Base-by-base conservation (phyloP, 2,797 vertebrate genomes). In the Catamblyrhynchus diadema region DNA sequence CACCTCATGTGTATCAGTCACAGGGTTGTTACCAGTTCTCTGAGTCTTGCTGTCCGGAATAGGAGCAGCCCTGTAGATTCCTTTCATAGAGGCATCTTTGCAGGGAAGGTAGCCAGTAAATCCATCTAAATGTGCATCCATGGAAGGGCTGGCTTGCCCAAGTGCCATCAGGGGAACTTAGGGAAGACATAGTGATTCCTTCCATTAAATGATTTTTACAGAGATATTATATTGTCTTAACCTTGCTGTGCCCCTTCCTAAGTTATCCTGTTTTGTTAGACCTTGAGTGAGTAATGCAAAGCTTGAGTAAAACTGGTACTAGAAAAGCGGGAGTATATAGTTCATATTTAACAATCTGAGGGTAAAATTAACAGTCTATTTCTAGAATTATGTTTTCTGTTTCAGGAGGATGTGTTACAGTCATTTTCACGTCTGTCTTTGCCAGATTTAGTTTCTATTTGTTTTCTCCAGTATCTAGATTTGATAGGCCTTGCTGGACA, bases 1-100 rank as follows among this genome's bases (percentile, higher is more conserved):
- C 33, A 23, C 35, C 27, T 72, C 0, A 0, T 44, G 23, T 25
- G 5, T 30, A 33, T 23, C 79, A 17, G 35, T 44, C 3, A 1
- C 15, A 6, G 48, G 16, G 39, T 3, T 23, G 27, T 15, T 37
- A 27, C 1, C 33, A 9, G 12, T 7, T 66, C 48, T 60, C 45
- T 2, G 35, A 30, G 17, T 25, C 47, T 67, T 24, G 21, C 77
- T 64, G 32, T 69, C 42, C 60, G 6, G 39, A 45, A 6, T 12
- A 54, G 62, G 54, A 85, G 14, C 66, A 53, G 18, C 14, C 25
- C 66, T 30, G 12, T 32, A 10, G 62, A 6, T 44, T 39, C 35
- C 1, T 0, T 56, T 41, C 25, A 4, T 12, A 3, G 14, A 18
- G 75, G 66, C 65, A 10, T 15, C 59, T 75, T 54, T 66, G 47